Conservation (phyloP, 2,113 vertebrate genomes). For the Paralichthys olivaceus region DNA sequence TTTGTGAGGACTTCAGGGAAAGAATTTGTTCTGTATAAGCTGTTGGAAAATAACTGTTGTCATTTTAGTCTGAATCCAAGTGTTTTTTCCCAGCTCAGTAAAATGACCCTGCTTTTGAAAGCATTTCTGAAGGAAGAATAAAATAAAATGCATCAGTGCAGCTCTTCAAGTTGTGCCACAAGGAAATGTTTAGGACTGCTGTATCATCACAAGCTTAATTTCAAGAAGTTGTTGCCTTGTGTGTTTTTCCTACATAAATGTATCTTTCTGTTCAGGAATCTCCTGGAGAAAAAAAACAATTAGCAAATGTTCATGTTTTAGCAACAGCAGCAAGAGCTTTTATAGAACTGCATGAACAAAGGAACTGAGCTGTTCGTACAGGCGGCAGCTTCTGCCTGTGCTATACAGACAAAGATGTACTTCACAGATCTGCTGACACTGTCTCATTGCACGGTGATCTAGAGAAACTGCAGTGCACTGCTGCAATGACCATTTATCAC, state of each 20-base stretch:
- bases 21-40: background rate
- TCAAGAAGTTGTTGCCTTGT: too few species aligned
- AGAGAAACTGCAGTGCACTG: conserved; percentile 50
- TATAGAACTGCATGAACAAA: conserved; percentile 7
- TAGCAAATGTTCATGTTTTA: background rate
- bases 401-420: conserved; percentile 30
- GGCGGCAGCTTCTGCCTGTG: conserved; percentile 31
- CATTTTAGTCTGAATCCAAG: too few species aligned
- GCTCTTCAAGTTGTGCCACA: too few species aligned
- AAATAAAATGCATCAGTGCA: too few species aligned
- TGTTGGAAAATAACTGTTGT: too few species aligned
- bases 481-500: conserved; percentile 47
- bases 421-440: conserved; percentile 52
- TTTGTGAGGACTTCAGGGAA: background rate
- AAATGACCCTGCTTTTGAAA: too few species aligned
- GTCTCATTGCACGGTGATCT: conserved; percentile 40
- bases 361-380: conserved; percentile 7
- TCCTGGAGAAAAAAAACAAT: background rate
- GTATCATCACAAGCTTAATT: too few species aligned
- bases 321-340: background rate
- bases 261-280: background rate
- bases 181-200: too few species aligned
- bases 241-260: background rate
- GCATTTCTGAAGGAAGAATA: too few species aligned
- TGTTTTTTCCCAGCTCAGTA: too few species aligned